Base-by-base conservation (phyloP, 2,888 invertebrate species). In the Hirtodrosophila histrioides region DNA sequence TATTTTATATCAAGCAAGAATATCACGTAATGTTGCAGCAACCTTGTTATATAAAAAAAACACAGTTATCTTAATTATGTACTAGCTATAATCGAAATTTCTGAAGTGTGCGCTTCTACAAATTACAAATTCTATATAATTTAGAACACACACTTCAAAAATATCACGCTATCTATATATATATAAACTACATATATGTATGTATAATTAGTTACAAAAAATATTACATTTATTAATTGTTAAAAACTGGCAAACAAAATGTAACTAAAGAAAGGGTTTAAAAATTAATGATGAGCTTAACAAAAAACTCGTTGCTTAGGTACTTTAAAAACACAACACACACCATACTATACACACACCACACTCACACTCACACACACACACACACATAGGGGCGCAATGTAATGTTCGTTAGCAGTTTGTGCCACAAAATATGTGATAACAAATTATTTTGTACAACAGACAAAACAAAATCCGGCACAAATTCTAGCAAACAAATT, bases 351-450 rank as follows among this genome's bases (percentile, higher is more conserved):
- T n/a, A 63, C 29, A 56, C 11, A 57, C 11, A 33, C 31, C 39
- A 41, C 9, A 54, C 24, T 37, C 31, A 45, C 23, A n/a, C n/a
- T n/a, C n/a, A n/a, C n/a, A n/a, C 39, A 64, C 44, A 39, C 53
- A 75, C 37, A 66, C 54, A 85, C 51, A 57, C 61, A 69, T 56
- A 66, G 78, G 78, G 71, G 79, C 81, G 85, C 78, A 78, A 66
- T 70, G 29, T 67, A 61, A 71, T 70, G 66, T 77, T 68, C 66
- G 69, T 83, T 79, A 69, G 70, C 65, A 71, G 69, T 83, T 83
- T 88, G 86, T 86, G 84, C 84, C 86, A 83, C 81, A 88, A 83
- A 81, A 83, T 69, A 83, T 85, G 84, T 85, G 88, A 85, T 88
- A 85, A 86, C 73, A 72, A 77, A 63, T 70, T 64, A 58, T 74